Base-by-base conservation (phyloP, 35 echinoderm and acorn worm genomes). In the Apostichopus californicus region DNA sequence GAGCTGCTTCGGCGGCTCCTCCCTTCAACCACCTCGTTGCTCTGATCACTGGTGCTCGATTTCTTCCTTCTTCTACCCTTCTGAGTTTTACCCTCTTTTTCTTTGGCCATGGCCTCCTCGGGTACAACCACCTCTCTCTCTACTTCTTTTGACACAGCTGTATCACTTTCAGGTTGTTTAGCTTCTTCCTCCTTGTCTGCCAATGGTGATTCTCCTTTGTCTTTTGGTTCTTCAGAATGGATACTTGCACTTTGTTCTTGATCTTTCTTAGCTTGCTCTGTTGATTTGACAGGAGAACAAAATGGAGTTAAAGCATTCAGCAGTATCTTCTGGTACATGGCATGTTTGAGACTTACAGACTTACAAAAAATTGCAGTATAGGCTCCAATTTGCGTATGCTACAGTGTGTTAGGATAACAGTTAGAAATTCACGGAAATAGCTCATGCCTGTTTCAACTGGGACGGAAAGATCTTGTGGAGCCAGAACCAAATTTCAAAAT, bases 11-110 rank as follows among this genome's bases (percentile, higher is more conserved):
- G 34, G 2, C 28, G 8, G 61, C 28, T 61, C 9, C 21, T 14
- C 20, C 78, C 86, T 80, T 88, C 71, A 52, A 86, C 66, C 34
- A 9, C 79, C 22, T 91, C 55, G 8, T 86, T 63, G 9, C 85
- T 83, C 54, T 91, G 18, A 24, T 90, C 87, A 79, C 93, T n/a
- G 17, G 68, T 77, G 73, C 86, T 85, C 17, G 81, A 85, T 59
- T 85, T 85, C 81, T 85, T 85, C 81, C 81, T 85, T 23, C 57
- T 85, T 14, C 55, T 83, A 57, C 15, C 24, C 17, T 57, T 89
- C 70, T 56, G 63, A 28, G 12, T 77, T 24, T 75, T 55, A 56
- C 71, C 71, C 10, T 77, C 88, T 78, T 73, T 77, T 78, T 46
- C 71, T 77, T 90, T 73, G 14, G 14, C 81, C 81, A 85, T 85